phyloP scores from a whole-genome alignment of 2,113 vertebrate species.

The Columbina picui region DNA sequence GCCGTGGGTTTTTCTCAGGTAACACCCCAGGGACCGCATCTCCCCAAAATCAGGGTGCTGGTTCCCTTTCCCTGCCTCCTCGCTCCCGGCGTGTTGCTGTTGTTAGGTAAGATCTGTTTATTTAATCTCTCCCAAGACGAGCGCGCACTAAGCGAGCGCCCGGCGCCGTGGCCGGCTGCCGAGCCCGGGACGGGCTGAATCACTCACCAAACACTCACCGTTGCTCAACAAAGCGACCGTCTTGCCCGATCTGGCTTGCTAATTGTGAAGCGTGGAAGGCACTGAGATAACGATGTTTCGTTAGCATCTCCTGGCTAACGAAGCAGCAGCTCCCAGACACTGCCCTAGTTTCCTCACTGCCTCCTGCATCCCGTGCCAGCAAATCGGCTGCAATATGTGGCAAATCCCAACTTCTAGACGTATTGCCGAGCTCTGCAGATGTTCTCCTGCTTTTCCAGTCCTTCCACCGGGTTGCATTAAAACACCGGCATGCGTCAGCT shows the following conservation, averaged over 20 bases:
- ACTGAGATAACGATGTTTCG: not conserved
- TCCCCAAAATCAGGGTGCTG: not conserved
- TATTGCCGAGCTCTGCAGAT: constrained; percentile 55
- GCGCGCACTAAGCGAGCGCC: not conserved
- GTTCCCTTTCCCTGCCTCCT: not conserved
- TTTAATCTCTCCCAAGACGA: not conserved
- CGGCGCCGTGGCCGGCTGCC: not conserved
- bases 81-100: fast-evolving
- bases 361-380: not conserved
- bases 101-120: not conserved
- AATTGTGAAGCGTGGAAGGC: not conserved
- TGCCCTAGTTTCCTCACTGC: constrained; percentile 41
- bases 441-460: constrained; percentile 64
- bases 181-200: not conserved
- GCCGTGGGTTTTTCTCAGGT: not conserved
- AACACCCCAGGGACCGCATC: not conserved
- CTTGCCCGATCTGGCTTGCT: not conserved
- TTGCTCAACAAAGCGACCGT: not conserved
- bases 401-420: not conserved
- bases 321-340: constrained; percentile 32
- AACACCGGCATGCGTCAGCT: not conserved
- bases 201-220: not conserved
- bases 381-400: not conserved
- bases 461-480: not conserved
- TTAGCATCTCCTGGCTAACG: not conserved